Conservation (phyloP, 2,797 vertebrate species). For the Hozukius guyotensis region DNA sequence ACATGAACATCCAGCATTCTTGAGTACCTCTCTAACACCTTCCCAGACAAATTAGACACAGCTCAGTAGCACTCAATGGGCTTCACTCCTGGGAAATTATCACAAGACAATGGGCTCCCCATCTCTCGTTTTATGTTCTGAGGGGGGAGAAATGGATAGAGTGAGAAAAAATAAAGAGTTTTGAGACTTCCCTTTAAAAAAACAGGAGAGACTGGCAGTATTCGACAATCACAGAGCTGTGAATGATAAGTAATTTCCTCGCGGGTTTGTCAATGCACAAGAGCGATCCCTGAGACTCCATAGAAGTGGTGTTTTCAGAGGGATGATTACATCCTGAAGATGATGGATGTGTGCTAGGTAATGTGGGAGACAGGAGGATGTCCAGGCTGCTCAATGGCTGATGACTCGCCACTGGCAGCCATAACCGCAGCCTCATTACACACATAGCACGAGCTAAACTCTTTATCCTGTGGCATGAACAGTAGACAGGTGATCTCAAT, state of each 20-base stretch:
- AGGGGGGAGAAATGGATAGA: slow-evolving; percentile 32
- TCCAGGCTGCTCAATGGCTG: slow-evolving; percentile 68
- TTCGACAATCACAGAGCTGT: slow-evolving; percentile 70
- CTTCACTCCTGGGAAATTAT: slow-evolving; percentile 81
- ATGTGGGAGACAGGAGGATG: slow-evolving; percentile 69
- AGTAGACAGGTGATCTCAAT: slow-evolving; percentile 67
- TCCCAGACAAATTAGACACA: slow-evolving; percentile 83
- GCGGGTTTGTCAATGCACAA: slow-evolving; percentile 63
- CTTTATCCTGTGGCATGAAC: slow-evolving; percentile 68
- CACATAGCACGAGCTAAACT: slow-evolving; percentile 66
- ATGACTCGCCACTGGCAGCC: slow-evolving; percentile 64
- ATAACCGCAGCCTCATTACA: slow-evolving; percentile 82
- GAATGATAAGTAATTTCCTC: slow-evolving; percentile 82
- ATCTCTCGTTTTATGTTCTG: slow-evolving; percentile 77
- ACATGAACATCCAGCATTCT: slow-evolving; percentile 71
- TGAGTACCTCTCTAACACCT: slow-evolving; percentile 75
- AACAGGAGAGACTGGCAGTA: slow-evolving; percentile 47
- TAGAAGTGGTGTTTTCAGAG: slow-evolving; percentile 70
- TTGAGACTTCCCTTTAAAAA: slow-evolving; percentile 56
- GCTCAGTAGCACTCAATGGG: slow-evolving; percentile 75
- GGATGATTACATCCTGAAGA: slow-evolving; percentile 81
- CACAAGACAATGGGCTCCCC: slow-evolving; percentile 76
- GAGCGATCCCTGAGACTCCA: slow-evolving; percentile 70
- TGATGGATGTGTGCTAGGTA: slow-evolving; percentile 79
- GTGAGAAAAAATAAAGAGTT: slow-evolving; percentile 44